These are phyloP conservation scores for Bambusicola thoracicus DNA, from an alignment of 2,113 vertebrate species.

Conservation along the genomic window DNA sequence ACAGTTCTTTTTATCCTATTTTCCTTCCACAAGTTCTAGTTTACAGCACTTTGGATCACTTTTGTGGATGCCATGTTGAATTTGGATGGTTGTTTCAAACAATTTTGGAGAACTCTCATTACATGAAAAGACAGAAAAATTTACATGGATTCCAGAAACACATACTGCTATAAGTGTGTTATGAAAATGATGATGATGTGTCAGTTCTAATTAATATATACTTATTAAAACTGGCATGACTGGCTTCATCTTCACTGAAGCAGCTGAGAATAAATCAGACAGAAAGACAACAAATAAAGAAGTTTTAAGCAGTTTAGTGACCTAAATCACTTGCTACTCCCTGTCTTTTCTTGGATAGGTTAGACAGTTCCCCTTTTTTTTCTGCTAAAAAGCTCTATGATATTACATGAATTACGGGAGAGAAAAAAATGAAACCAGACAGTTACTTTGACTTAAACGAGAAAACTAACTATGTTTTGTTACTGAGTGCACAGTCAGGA, in stretches of 20 bases:
- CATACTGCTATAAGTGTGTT: constrained; percentile 14
- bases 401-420: neutral
- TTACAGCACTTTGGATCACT: neutral
- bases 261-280: constrained; percentile 44
- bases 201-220: constrained; percentile 55
- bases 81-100: constrained; percentile 37
- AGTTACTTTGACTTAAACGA: constrained; percentile 6
- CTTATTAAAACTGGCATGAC: constrained; percentile 28
- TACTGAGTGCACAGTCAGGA: neutral
- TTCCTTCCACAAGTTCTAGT: neutral
- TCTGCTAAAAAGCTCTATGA: neutral
- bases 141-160: constrained; percentile 30
- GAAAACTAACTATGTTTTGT: neutral
- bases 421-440: neutral
- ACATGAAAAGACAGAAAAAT: constrained; percentile 24
- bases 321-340: constrained; percentile 20
- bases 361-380: neutral
- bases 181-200: constrained; percentile 1
- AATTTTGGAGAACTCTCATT: constrained; percentile 39
- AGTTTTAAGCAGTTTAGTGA: constrained; percentile 37
- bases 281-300: constrained; percentile 34
- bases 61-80: constrained; percentile 35
- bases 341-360: neutral
- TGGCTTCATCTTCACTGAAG: constrained; percentile 35
- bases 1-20: neutral